Evolutionary conservation across 2,888 invertebrate genomes (phyloP).

Genomic region (Apodemia hepburni): DNA sequence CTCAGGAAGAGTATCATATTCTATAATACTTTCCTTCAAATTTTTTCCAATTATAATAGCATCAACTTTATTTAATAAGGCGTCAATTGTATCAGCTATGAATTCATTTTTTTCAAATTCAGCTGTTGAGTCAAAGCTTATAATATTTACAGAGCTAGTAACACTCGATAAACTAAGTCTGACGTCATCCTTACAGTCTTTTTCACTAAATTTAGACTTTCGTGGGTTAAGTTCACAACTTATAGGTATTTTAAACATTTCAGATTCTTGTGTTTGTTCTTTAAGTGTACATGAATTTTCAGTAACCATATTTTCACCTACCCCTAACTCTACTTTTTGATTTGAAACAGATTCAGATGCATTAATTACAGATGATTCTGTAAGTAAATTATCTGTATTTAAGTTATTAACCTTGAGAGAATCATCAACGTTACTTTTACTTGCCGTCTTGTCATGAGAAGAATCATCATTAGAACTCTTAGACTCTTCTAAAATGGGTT

Average conservation of each 20-base stretch:
- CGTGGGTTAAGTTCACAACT: background rate
- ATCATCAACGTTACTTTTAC: background rate
- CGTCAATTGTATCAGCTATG: constrained; percentile 50
- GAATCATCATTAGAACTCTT: constrained; percentile 64
- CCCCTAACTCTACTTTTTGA: background rate
- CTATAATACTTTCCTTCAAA: background rate
- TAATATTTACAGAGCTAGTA: constrained; percentile 46
- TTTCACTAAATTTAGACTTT: background rate
- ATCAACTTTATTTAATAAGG: constrained; percentile 49
- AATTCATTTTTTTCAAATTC: constrained; percentile 68
- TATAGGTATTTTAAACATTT: background rate
- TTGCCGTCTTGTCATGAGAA: constrained; percentile 37
- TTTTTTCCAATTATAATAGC: constrained; percentile 25
- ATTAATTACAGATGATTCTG: background rate
- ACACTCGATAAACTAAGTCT: constrained; percentile 25
- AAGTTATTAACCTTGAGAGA: background rate
- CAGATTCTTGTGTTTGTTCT: background rate
- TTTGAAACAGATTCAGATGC: background rate
- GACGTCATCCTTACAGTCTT: constrained; percentile 24
- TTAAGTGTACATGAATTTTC: background rate
- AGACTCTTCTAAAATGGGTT: constrained; percentile 72
- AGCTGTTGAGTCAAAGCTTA: constrained; percentile 60
- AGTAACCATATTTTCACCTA: background rate
- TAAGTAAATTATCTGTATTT: background rate
- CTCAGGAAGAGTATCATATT: constrained; percentile 14